Conservation (phyloP, 2,888 invertebrate species). For the Odontocolon sp. region DNA sequence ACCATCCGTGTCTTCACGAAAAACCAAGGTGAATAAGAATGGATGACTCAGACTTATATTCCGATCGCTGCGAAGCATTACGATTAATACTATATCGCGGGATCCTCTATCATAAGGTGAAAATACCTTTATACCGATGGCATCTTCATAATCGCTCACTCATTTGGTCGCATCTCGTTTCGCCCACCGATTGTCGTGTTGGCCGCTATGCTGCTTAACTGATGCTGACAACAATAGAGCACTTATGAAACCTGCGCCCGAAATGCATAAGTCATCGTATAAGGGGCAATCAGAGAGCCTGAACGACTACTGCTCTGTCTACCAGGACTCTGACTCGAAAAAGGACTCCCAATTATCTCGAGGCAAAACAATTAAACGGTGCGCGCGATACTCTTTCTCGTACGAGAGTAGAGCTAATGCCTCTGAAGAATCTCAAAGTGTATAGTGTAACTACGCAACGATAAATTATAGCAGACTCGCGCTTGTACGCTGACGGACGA, state of each 20-base stretch:
- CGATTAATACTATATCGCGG: too few species aligned
- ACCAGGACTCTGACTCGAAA: conserved; percentile 15
- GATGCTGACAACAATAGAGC: conserved; percentile 73
- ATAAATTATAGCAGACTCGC: neutral
- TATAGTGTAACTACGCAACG: neutral
- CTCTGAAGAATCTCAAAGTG: conserved; percentile 25
- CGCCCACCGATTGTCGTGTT: conserved; percentile 62
- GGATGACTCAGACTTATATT: neutral
- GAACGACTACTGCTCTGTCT: conserved; percentile 32
- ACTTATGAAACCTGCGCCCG: conserved; percentile 70
- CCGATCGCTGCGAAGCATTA: too few species aligned
- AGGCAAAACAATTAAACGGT: conserved; percentile 74
- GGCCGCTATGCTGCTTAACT: conserved; percentile 28
- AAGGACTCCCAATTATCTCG: conserved; percentile 70
- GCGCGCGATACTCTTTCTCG: conserved; percentile 24
- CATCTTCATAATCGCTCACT: conserved; percentile 68
- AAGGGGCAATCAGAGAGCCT: conserved; percentile 69
- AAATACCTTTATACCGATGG: neutral
- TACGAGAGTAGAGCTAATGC: conserved; percentile 53
- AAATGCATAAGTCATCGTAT: conserved; percentile 74
- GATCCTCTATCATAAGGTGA: neutral
- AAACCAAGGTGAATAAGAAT: neutral
- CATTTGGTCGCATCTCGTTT: conserved; percentile 68
- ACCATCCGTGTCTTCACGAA: neutral
- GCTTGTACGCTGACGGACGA: neutral